Conservation (phyloP, 2,888 invertebrate genomes). For the Drosophila glabriapex region DNA sequence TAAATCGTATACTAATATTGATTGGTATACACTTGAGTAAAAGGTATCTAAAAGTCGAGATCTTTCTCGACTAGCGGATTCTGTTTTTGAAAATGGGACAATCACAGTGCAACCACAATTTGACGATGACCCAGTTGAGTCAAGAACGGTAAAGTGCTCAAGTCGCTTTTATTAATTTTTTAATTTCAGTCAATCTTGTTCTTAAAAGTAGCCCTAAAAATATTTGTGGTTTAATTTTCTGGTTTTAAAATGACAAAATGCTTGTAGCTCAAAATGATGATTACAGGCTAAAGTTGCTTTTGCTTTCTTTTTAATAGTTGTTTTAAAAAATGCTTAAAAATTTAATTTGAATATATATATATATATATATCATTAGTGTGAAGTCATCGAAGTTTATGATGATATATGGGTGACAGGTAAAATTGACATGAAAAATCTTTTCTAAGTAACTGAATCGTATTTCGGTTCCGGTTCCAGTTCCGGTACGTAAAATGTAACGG, state of each 20-base stretch:
- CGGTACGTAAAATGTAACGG: background rate
- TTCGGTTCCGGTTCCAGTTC: background rate
- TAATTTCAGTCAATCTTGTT: background rate
- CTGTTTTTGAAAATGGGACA: constrained; percentile 1
- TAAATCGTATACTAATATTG: background rate
- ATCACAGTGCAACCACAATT: constrained; percentile 29
- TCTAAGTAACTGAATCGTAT: background rate
- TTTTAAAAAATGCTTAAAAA: background rate
- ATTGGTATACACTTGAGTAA: background rate
- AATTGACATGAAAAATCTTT: background rate
- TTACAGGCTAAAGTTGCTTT: background rate
- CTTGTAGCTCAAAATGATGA: background rate
- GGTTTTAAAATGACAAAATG: background rate
- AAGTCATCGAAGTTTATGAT: background rate
- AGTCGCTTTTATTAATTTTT: constrained; percentile 2
- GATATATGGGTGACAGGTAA: background rate
- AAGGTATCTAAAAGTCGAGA: background rate
- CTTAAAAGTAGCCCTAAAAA: background rate
- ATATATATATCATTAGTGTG: background rate
- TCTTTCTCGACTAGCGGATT: background rate
- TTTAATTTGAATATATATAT: background rate
- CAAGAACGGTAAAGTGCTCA: background rate
- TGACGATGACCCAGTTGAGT: constrained; percentile 25
- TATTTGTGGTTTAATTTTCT: background rate
- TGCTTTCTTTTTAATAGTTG: background rate